Base-by-base conservation (phyloP, 2,797 vertebrate species). In the Cheirogaleus major region DNA sequence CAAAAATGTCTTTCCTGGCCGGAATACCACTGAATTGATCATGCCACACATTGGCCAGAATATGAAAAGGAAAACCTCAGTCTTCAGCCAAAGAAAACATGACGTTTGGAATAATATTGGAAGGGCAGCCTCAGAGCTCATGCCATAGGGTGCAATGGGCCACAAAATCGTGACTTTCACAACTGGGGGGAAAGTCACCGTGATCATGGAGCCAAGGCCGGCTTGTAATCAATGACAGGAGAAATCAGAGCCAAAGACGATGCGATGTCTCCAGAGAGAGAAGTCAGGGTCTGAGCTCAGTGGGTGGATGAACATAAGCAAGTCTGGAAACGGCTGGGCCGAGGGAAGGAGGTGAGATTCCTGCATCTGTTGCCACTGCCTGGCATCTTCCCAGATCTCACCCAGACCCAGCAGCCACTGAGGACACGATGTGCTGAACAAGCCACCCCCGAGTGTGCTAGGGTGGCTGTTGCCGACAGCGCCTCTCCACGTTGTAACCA, bases 31-130 rank as follows among this genome's bases (percentile, higher is more conserved):
- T 41, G 81, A 79, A 87, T 83, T 67, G 95, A 63, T 72, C 59
- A 27, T 14, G 75, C 4, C 2, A 89, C 79, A 61, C 6, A 55
- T 13, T 85, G 61, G 25, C 67, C 80, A 80, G 63, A 67, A 50
- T 38, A 48, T 76, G 45, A 70, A 83, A 87, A 92, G 57, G 76
- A 91, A 94, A 95, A 70, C 35, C 4, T 76, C 45, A 57, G 89
- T 90, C 85, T 76, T 22, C 67, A 67, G 41, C 48, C 92, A 76
- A 91, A 93, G 48, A 27, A 91, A 97, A 84, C 45, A 27, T 1
- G 13, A n/a, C 4, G 35, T 67, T 65, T 84, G 41, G 17, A 73
- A 78, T 69, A 72, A 35, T n/a, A 25, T n/a, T 0, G 8, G n/a
- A 90, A 65, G 45, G 73, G 75, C 43, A 13, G 83, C 38, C 8